These are phyloP conservation scores for Tiliqua scincoides DNA, from an alignment of 2,113 vertebrate genomes.

Conservation along the genomic window DNA sequence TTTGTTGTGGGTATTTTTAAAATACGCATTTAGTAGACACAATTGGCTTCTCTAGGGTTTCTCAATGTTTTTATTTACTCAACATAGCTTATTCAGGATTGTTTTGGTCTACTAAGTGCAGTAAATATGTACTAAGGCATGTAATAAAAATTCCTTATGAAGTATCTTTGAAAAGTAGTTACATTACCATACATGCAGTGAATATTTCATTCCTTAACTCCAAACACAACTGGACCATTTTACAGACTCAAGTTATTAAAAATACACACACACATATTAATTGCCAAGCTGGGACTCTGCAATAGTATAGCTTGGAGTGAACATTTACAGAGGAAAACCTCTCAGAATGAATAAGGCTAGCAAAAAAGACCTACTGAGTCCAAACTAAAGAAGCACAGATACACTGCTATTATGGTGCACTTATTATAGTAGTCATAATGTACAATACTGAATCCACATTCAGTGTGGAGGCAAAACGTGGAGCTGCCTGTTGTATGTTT, in stretches of 20 bases:
- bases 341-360: slow-evolving; percentile 37
- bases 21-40: neutral
- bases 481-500: neutral
- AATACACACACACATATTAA: slow-evolving; percentile 53
- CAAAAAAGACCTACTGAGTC: neutral
- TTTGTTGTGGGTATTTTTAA: slow-evolving; percentile 3
- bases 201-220: slow-evolving; percentile 63
- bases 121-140: slow-evolving; percentile 68
- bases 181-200: slow-evolving; percentile 54
- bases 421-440: neutral
- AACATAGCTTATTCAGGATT: slow-evolving; percentile 70
- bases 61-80: slow-evolving; percentile 53
- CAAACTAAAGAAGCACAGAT: neutral
- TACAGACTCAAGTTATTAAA: slow-evolving; percentile 54
- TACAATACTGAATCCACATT: neutral
- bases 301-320: slow-evolving; percentile 52
- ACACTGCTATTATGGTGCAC: neutral
- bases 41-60: neutral
- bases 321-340: slow-evolving; percentile 25
- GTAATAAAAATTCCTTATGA: slow-evolving; percentile 55
- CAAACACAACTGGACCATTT: slow-evolving; percentile 64
- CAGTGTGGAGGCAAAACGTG: neutral
- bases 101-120: slow-evolving; percentile 67
- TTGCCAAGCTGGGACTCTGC: slow-evolving; percentile 45
- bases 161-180: slow-evolving; percentile 72